Evolutionary conservation across 2,113 vertebrate genomes (phyloP).

Genomic region (Budorcas taxicolor): DNA sequence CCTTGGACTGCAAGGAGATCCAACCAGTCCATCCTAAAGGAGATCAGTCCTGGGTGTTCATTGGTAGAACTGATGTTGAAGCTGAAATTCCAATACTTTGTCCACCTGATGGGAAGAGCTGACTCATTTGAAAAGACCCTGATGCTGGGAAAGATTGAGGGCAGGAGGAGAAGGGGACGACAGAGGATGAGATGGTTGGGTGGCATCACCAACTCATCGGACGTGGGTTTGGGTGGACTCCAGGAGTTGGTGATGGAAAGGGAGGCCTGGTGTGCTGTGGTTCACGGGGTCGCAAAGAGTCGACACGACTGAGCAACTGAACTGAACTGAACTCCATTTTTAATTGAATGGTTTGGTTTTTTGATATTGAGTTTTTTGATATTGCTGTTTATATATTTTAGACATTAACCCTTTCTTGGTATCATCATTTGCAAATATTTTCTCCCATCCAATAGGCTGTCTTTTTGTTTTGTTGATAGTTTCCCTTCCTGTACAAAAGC

Average conservation of each 20-base stretch:
- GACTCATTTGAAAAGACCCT: not conserved
- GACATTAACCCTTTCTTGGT: not conserved
- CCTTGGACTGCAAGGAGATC: not conserved
- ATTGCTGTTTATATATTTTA: not conserved
- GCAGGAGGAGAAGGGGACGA: not conserved
- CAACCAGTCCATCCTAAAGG: not conserved
- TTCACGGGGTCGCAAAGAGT: not conserved
- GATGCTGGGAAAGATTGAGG: not conserved
- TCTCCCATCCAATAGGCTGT: not conserved
- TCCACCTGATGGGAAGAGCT: not conserved
- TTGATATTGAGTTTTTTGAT: not conserved
- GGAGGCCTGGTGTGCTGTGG: not conserved
- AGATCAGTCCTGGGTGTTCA: not conserved
- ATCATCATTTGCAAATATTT: not conserved
- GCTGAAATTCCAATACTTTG: not conserved
- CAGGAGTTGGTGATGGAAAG: not conserved
- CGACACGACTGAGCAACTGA: rapidly evolving
- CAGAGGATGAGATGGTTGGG: not conserved
- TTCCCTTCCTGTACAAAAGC: not conserved
- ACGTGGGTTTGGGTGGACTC: not conserved
- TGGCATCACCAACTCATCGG: not conserved
- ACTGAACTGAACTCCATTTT: not conserved
- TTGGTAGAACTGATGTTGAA: not conserved
- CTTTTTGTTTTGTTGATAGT: not conserved
- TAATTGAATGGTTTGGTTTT: not conserved